Base-by-base conservation (phyloP, 2,113 vertebrate genomes). In the Leuciscus idus region DNA sequence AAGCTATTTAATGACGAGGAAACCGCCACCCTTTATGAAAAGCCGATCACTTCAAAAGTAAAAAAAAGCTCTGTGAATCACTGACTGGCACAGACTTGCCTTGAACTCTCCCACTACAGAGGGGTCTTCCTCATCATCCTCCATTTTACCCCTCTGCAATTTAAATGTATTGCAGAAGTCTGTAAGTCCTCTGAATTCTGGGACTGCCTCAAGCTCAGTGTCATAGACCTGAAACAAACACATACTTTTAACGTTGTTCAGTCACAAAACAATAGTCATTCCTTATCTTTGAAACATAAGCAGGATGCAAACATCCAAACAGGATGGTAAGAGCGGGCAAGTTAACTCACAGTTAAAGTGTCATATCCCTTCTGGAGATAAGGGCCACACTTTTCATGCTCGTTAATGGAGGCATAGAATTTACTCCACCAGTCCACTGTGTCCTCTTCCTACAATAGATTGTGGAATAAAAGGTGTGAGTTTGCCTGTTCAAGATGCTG, bases 381-480 rank as follows among this genome's bases (percentile, higher is more conserved):
- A 10, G 96, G 96, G 77, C 96, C 96, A 83, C 97, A 98, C 94
- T 95, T 99, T 89, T 97, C 95, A 85, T 93, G 93, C 61, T 99
- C 96, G 73, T 97, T 97, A 12, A 91, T 64, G 26, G 98, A 99
- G 87, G 96, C 95, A 77, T 98, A 99, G 93, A 98, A 99, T 94
- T 99, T 99, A 91, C 98, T 99, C 98, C 98, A 99, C 98, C 98
- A 99, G 76, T 99, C 98, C 26, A 99, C 94, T 0, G 96, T 93
- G 93, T 99, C 97, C 89, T 99, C 97, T 85, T 98, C 97, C 98
- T 99, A 85, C 85, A 92, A 75, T 13, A 55, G 12, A 9, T 72
- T 17, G 62, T 12, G 59, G 21, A 26, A 19, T 9, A 81, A 36
- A 17, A 64, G 64, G 28, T 83, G 12, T 50, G 30, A 30, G n/a